Evolutionary conservation across 2,113 vertebrate species (phyloP), one percentile per base, ranked within the genome.

Genomic region (Dipodomys merriami): DNA sequence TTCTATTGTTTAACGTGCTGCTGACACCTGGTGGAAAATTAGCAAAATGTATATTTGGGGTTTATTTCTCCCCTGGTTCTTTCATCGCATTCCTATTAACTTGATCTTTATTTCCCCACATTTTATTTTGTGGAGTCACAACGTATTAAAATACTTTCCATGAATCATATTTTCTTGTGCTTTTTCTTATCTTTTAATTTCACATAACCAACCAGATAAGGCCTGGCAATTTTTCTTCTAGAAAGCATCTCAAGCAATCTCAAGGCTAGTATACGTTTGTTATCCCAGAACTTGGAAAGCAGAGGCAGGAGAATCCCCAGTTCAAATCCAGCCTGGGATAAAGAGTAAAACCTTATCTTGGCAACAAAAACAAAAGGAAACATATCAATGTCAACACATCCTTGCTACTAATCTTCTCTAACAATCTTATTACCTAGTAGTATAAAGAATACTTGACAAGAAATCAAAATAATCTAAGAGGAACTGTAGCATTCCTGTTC

Each of bases 11-110:
- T 92, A 93, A 91, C 91, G 90, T 94, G 44, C 25, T 96, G 77
- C 96, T 96, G 96, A 97, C 82, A 93, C 83, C 95, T 95, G 88
- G 93, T 91, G 92, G 94, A 95, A 95, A 92, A 85, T 67, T 68
- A 83, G 72, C 68, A 92, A 90, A 74, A 79, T 49, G 81, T 72
- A 81, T 22, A 7, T 79, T 73, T 85, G 33, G 88, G 67, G 23
- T 72, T 95, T 80, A 92, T 68, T 74, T 93, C 49, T 89, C 86
- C 22, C n/a, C 39, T 76, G 85, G 57, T 92, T 85, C 71, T 87
- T 93, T 71, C 30, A 62, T 2, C 86, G 35, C 67, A 73, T 49
- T 67, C 65, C 76, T 10, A 90, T 82, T 71, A 78, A 68, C 62
- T 35, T 90, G 46, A 73, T 79, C 60, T 88, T 86, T 64, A 71